These are phyloP conservation scores for Tenualosa ilisha DNA, from an alignment of 2,797 vertebrate genomes.

Conservation along the genomic window DNA sequence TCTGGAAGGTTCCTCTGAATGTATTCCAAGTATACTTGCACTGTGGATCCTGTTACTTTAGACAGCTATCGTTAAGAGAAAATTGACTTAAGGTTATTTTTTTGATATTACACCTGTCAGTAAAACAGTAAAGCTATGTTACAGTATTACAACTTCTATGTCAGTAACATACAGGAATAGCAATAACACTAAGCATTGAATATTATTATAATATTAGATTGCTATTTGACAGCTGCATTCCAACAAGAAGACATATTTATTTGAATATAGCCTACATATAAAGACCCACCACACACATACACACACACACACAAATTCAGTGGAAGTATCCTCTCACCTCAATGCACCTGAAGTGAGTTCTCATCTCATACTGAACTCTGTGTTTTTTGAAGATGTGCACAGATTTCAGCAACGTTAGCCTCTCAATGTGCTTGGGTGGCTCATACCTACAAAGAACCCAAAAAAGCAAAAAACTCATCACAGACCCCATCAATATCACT, in stretches of 20 bases:
- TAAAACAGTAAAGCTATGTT: too few species aligned
- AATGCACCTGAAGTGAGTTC: conserved; percentile 86
- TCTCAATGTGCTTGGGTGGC: conserved; percentile 81
- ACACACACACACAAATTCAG: background rate
- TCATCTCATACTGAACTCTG: conserved; percentile 97
- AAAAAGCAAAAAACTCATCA: background rate
- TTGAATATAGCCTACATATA: background rate
- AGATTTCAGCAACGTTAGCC: conserved; percentile 90
- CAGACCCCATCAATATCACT: background rate
- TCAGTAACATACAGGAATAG: too few species aligned
- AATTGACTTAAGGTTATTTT: background rate
- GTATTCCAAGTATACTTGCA: conserved; percentile 90
- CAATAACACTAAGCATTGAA: too few species aligned
- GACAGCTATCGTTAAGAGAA: conserved; percentile 54
- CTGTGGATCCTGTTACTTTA: conserved; percentile 85
- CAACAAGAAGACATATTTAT: background rate
- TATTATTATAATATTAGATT: too few species aligned
- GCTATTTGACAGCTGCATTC: too few species aligned
- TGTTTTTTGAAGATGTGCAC: conserved; percentile 98
- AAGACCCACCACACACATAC: background rate
- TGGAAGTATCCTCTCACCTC: conserved; percentile 73
- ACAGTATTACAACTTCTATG: too few species aligned
- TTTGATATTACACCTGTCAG: background rate
- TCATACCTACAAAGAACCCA: conserved; percentile 72
- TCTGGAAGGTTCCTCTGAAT: conserved; percentile 96